Evolutionary conservation across 2,113 vertebrate species (phyloP).

Genomic region (Agelaius phoeniceus): DNA sequence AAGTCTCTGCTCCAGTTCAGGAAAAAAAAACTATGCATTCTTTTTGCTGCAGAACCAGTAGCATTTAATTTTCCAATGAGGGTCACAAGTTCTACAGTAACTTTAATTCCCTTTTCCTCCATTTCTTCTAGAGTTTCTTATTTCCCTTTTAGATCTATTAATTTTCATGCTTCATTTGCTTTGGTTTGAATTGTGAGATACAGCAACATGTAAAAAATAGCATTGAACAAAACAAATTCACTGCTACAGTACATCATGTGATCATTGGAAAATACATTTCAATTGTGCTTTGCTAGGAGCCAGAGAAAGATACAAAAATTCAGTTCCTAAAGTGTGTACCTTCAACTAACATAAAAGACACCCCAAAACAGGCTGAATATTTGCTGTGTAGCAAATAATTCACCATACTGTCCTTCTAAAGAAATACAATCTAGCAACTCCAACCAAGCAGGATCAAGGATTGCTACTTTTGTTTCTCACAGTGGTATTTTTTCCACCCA

Average conservation of each 20-base stretch:
- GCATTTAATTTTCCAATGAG: neutral
- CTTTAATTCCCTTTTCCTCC: neutral
- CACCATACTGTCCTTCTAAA: neutral
- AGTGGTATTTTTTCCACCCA: rapidly evolving
- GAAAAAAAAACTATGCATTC: neutral
- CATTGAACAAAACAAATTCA: neutral
- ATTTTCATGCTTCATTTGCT: neutral
- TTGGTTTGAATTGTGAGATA: neutral
- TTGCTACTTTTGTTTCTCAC: neutral
- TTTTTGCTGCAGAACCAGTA: neutral
- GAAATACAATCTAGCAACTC: neutral
- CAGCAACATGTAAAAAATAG: neutral
- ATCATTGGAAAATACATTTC: neutral
- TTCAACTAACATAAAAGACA: neutral
- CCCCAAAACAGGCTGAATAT: neutral
- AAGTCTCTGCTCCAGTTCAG: neutral
- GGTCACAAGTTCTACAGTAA: neutral
- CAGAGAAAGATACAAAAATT: neutral
- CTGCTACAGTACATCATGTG: neutral
- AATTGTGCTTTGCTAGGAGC: neutral
- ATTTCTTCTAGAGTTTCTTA: neutral
- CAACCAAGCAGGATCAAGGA: neutral
- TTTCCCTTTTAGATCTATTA: neutral
- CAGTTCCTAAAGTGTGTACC: neutral
- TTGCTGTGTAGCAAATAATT: neutral